These are phyloP conservation scores for Acholoe squamosa DNA, from an alignment of 2,888 invertebrate genomes.

Conservation along the genomic window DNA sequence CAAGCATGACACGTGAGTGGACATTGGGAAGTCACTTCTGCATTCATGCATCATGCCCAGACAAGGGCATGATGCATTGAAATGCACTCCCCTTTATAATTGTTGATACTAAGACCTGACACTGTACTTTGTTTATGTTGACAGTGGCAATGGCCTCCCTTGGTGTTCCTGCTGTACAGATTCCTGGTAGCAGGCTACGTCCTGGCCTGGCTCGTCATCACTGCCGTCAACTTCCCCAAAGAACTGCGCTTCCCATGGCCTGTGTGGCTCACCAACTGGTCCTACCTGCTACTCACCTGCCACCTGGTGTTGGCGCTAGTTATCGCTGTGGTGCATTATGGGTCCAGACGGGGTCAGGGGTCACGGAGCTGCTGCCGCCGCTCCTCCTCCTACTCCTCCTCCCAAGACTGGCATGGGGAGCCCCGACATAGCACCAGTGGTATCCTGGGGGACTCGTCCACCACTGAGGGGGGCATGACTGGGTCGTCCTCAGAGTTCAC, in stretches of 20 bases:
- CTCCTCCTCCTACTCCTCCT: no score
- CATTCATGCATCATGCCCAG: not conserved
- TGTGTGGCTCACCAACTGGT: constrained; percentile 80
- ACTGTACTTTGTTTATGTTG: constrained; percentile 64
- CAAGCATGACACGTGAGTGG: not conserved
- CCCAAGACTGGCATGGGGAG: not conserved
- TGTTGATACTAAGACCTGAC: not conserved
- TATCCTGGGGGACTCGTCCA: not conserved
- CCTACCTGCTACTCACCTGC: constrained; percentile 75
- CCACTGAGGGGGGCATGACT: not conserved
- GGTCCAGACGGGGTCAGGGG: not conserved
- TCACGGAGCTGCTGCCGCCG: not conserved
- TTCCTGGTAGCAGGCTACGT: constrained; percentile 75
- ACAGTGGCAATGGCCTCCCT: constrained; percentile 78
- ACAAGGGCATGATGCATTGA: not conserved
- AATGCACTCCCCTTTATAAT: not conserved
- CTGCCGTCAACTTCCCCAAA: constrained; percentile 61
- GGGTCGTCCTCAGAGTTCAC: not conserved
- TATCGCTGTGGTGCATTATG: constrained; percentile 60
- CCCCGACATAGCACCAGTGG: constrained; percentile 20
- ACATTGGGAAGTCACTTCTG: not conserved
- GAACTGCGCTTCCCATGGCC: constrained; percentile 70
- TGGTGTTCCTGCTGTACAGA: constrained; percentile 75
- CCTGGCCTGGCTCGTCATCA: constrained; percentile 72
- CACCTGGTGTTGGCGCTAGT: constrained; percentile 71